Evolutionary conservation across 2,113 vertebrate species (phyloP).

Genomic region (Dromas ardeola): DNA sequence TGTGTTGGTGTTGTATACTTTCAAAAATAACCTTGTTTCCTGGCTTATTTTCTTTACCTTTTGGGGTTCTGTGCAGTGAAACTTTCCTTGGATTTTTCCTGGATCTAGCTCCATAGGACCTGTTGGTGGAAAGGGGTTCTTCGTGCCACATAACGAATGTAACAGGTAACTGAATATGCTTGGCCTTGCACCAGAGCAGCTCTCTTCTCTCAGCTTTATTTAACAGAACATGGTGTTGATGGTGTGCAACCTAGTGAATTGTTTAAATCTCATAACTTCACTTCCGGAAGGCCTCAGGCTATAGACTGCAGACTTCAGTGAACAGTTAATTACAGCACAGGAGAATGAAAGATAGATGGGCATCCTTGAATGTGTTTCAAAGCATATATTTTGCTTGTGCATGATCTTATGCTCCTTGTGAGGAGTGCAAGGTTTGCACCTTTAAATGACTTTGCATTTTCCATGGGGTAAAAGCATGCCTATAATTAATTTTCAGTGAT

Average conservation of each 20-base stretch:
- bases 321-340: not conserved
- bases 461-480: rapidly evolving
- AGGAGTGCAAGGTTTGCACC: not conserved
- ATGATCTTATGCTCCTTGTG: not conserved
- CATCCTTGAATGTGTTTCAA: not conserved
- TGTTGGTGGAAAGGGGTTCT: not conserved
- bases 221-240: not conserved
- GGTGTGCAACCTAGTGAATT: not conserved
- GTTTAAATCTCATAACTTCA: not conserved
- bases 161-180: not conserved
- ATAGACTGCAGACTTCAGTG: not conserved
- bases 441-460: not conserved
- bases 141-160: not conserved
- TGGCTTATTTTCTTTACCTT: not conserved
- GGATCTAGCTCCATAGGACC: rapidly evolving
- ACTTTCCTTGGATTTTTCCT: not conserved
- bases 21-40: not conserved
- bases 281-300: not conserved
- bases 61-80: not conserved
- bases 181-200: not conserved
- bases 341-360: not conserved
- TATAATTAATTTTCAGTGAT: not conserved
- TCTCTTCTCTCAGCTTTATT: not conserved
- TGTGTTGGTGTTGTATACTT: not conserved
- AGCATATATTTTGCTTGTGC: not conserved